Conservation (phyloP, 1,140 invertebrate genomes). For the Sminthurinus signatus region DNA sequence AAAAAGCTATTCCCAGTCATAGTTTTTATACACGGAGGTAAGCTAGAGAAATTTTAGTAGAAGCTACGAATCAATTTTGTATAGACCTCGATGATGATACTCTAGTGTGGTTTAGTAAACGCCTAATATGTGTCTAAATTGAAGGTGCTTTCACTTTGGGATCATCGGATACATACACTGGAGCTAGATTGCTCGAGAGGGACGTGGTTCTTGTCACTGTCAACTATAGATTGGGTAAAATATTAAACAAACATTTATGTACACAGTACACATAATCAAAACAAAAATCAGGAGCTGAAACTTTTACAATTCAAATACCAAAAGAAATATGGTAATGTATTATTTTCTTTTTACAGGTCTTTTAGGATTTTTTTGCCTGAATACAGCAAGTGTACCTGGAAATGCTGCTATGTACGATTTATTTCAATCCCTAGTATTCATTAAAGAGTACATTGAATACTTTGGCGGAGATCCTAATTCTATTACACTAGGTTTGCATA, state of each 20-base stretch:
- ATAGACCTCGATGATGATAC: too few relatives aligned
- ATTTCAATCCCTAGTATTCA: conserved; percentile 13
- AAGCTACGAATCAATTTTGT: too few relatives aligned
- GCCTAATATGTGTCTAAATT: too few relatives aligned
- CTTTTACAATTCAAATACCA: not conserved
- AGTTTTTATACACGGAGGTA: too few relatives aligned
- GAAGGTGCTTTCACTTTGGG: conserved; percentile 23
- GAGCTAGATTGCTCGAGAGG: conserved; percentile 1
- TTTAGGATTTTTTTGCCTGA: conserved; percentile 22
- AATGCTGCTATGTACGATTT: conserved; percentile 34
- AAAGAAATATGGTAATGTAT: not conserved
- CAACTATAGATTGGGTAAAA: conserved; percentile 23
- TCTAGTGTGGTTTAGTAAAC: too few relatives aligned
- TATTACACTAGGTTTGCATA: conserved; percentile 14
- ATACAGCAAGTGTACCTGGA: conserved; percentile 21
- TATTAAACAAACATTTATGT: too few relatives aligned
- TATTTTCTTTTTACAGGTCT: not conserved
- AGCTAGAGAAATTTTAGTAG: too few relatives aligned
- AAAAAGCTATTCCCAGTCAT: conserved; percentile 13
- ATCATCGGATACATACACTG: conserved; percentile 1
- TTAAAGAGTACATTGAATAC: conserved; percentile 23
- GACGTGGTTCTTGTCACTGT: conserved; percentile 19
- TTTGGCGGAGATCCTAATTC: conserved; percentile 25
- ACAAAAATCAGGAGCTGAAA: not conserved
- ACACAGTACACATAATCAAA: conserved; percentile 3